Evolutionary conservation across 2,113 vertebrate genomes (phyloP).

Genomic region (Balaeniceps rex): DNA sequence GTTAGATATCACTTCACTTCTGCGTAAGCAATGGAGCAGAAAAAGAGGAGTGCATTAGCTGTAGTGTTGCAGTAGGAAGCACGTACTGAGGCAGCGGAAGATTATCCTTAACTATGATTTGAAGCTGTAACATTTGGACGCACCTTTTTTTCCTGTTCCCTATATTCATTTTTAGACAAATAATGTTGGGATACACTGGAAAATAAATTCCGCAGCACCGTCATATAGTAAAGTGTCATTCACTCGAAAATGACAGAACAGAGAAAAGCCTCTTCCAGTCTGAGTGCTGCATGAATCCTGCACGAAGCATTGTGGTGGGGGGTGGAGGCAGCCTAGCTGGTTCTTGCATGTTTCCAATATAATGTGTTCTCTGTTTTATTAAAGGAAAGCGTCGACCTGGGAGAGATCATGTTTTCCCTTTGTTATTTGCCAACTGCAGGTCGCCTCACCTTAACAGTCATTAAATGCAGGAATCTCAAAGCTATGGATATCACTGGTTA

Average conservation of each 20-base stretch:
- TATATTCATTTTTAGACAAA: neutral
- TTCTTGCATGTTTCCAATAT: neutral
- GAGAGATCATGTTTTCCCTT: conserved; percentile 99
- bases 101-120: neutral
- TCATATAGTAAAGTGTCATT: neutral
- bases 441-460: conserved; percentile 95
- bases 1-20: neutral
- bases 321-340: neutral
- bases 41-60: neutral
- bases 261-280: neutral
- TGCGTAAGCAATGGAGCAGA: neutral
- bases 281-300: neutral
- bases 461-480: conserved; percentile 98
- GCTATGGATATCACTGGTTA: conserved; percentile 99
- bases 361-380: conserved; percentile 64
- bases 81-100: neutral
- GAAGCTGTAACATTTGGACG: neutral
- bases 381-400: conserved; percentile 97
- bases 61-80: neutral
- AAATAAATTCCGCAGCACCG: neutral
- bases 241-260: neutral
- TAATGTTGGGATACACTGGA: neutral
- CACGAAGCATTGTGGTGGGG: neutral
- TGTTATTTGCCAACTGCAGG: conserved; percentile 98
- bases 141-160: neutral